Evolutionary conservation across 2,888 invertebrate genomes (phyloP), one percentile per base, ranked within the genome.

Genomic region (Steromphala cineraria): DNA sequence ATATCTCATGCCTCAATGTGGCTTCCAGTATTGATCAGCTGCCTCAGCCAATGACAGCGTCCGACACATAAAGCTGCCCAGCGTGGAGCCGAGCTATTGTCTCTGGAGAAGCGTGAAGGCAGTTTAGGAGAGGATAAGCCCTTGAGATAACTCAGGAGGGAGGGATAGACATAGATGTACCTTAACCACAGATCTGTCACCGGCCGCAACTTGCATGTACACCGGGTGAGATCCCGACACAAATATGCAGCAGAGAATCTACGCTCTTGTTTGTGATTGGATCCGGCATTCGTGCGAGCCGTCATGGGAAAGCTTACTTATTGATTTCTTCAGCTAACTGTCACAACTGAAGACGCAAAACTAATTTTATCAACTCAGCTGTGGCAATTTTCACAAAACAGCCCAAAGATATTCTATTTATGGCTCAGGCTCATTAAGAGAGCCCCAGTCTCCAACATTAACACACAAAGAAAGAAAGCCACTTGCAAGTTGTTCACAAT

Each of bases 321-420:
- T 62, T 62, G 62, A 62, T 62, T 62, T 46, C 13, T 62, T 62
- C 62, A 62, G 62, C 62, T 28, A 62, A 62, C 62, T 62, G 62
- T 62, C 62, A 62, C 62, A 62, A 24, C 24, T 28, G 62, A 62
- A 28, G 62, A 62, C 28, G 62, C 62, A 62, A 62, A 46, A 62
- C 62, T 62, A 62, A 62, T 62, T 62, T 62, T 62, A 62, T 62
- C 62, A 62, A 28, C 62, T 62, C 28, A 62, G 62, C 28, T 62
- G 62, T 24, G 62, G 24, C 62, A 62, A 62, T 62, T 62, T 62
- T 62, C 62, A 62, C 62, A 62, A 62, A 62, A 62, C 62, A 62
- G 62, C 62, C 62, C 62, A 62, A 62, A 62, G 62, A 62, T 17
- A n/a, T 62, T 62, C 62, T 62, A 62, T 62, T 62, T 62, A 21